Evolutionary conservation across 2,113 vertebrate genomes (phyloP).

Genomic region (Bufo gargarizans): DNA sequence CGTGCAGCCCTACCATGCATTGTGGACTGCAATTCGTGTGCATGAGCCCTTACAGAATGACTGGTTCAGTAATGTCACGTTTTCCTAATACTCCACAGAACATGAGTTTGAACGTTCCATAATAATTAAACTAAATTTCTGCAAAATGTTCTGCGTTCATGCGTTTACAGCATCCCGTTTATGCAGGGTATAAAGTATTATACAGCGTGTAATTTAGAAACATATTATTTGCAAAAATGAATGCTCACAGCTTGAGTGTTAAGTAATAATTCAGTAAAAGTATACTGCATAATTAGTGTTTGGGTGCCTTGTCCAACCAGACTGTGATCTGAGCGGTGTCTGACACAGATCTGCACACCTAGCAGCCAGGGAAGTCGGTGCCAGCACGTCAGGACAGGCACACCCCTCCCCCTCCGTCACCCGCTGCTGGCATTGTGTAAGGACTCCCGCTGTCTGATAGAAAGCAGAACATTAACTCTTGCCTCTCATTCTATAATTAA

Average conservation of each 20-base stretch:
- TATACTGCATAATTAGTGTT: conserved; percentile 47
- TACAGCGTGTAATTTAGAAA: conserved; percentile 50
- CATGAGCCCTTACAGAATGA: neutral
- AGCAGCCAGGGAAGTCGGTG: conserved; percentile 4
- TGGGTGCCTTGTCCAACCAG: conserved; percentile 34
- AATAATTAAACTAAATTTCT: conserved; percentile 1
- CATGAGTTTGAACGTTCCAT: neutral
- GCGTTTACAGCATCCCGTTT: conserved; percentile 35
- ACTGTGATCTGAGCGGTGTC: conserved; percentile 43
- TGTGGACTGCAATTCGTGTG: too few relatives aligned
- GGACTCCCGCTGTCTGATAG: conserved; percentile 3
- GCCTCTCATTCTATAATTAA: neutral
- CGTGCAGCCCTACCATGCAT: too few relatives aligned
- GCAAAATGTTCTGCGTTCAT: neutral
- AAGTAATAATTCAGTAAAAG: conserved; percentile 55
- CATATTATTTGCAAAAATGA: conserved; percentile 48
- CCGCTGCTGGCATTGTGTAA: conserved; percentile 14
- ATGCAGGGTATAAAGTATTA: conserved; percentile 50
- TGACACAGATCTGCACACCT: conserved; percentile 46
- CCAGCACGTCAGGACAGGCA: conserved; percentile 36
- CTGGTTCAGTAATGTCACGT: neutral
- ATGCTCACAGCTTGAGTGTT: conserved; percentile 16
- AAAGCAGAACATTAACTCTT: conserved; percentile 37
- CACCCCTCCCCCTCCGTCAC: neutral
- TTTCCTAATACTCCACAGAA: neutral